Percentiles rank a stretch among this genome's conserved stretches.
Conservation (phyloP, 2,888 invertebrate genomes). For the Alviniconcha strummeri region DNA sequence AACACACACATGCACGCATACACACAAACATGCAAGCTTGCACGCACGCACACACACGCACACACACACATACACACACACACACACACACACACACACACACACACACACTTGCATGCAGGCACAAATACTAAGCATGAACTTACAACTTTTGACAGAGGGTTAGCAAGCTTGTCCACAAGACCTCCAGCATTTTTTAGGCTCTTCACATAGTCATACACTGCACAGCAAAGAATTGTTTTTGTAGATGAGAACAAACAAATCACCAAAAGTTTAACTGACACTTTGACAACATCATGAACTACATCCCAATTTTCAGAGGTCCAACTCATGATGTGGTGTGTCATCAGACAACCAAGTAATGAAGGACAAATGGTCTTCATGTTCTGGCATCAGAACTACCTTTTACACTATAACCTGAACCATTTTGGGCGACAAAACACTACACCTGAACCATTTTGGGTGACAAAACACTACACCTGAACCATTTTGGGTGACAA, state of each 20-base stretch:
- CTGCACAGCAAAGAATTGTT: constrained; percentile 50
- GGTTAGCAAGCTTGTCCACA: constrained; percentile 83
- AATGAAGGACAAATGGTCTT: too few species aligned
- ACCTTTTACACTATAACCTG: too few species aligned
- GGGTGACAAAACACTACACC: too few species aligned
- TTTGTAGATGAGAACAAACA: too few species aligned
- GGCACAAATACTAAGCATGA: background rate
- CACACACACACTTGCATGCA: background rate
- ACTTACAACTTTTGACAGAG: constrained; percentile 38
- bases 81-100: background rate
- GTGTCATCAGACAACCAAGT: too few species aligned
- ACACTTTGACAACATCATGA: background rate
- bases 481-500: too few species aligned
- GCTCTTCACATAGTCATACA: constrained; percentile 83
- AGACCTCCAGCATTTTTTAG: constrained; percentile 81
- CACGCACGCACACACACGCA: background rate
- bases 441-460: too few species aligned
- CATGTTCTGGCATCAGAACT: too few species aligned
- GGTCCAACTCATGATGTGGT: too few species aligned
- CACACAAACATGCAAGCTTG: background rate
- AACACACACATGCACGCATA: background rate
- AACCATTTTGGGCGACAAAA: too few species aligned
- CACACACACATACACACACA: background rate
- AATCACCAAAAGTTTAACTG: too few species aligned
- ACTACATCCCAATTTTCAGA: too few species aligned